phyloP scores from a whole-genome alignment of 53 echinoderm and acorn worm genomes.

The Holothuria scabra region DNA sequence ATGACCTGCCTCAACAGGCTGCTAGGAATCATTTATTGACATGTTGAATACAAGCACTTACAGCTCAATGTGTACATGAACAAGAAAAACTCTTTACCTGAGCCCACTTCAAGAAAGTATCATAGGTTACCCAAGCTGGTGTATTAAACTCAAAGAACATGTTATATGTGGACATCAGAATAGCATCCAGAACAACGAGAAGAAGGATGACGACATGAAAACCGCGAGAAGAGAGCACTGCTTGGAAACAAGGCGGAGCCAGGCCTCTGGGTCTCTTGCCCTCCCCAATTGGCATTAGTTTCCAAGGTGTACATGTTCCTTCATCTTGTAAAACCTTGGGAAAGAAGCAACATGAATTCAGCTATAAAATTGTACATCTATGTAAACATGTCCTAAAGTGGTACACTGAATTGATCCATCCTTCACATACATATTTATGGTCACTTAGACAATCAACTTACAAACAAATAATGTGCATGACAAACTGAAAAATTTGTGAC shows the following conservation, averaged over 20 bases:
- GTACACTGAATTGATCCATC: too few relatives aligned
- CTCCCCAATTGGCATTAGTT: conserved; percentile 82
- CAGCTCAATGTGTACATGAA: too few relatives aligned
- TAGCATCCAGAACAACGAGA: conserved; percentile 78
- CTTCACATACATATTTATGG: too few relatives aligned
- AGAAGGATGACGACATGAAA: conserved; percentile 88
- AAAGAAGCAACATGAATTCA: too few relatives aligned
- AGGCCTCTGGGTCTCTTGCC: conserved; percentile 71
- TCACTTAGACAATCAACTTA: too few relatives aligned
- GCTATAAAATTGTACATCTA: too few relatives aligned
- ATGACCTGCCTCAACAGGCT: too few relatives aligned
- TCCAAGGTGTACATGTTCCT: conserved; percentile 92
- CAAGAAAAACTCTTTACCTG: conserved; percentile 59
- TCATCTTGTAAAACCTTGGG: conserved; percentile 89
- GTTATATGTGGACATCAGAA: conserved; percentile 81
- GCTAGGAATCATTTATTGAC: too few relatives aligned
- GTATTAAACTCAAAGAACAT: conserved; percentile 59
- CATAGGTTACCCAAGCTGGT: conserved; percentile 19
- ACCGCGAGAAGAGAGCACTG: conserved; percentile 77
- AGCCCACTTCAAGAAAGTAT: conserved; percentile 61
- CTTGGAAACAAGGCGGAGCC: conserved; percentile 83
- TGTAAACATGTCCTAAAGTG: too few relatives aligned
- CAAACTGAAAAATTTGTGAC: too few relatives aligned
- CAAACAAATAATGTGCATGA: too few relatives aligned
- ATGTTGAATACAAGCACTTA: too few relatives aligned